Conservation (phyloP, 1,140 invertebrate species). For the Drosophila pandora region DNA sequence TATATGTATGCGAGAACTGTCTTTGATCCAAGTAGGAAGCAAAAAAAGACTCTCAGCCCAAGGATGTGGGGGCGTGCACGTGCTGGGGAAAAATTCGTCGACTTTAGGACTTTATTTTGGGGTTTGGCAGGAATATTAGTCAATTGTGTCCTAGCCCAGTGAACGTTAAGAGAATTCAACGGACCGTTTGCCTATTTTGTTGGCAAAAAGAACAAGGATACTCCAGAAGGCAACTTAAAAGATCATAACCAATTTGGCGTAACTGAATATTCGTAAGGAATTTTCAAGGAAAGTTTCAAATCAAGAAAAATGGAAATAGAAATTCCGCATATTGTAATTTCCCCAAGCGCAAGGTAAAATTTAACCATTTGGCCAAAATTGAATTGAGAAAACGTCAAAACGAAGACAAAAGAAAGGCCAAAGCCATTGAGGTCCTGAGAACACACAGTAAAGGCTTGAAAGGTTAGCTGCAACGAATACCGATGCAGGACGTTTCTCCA, state of each 20-base stretch:
- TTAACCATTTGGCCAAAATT: conserved; percentile 16
- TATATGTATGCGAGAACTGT: conserved; percentile 42
- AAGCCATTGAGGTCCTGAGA: conserved; percentile 11
- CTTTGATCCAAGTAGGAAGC: conserved; percentile 63
- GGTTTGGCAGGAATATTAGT: conserved; percentile 32
- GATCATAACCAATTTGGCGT: conserved; percentile 8
- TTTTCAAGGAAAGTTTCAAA: background rate
- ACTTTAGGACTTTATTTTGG: conserved; percentile 32
- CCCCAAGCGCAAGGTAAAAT: conserved; percentile 6
- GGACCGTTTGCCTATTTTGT: background rate
- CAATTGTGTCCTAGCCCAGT: conserved; percentile 22
- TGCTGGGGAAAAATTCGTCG: conserved; percentile 21
- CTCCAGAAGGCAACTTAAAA: conserved; percentile 14
- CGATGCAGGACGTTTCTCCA: conserved; percentile 3
- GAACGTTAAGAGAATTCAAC: conserved; percentile 19
- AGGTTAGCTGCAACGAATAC: conserved; percentile 20
- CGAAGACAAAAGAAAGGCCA: conserved; percentile 29
- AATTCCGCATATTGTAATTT: conserved; percentile 20
- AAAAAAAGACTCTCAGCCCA: conserved; percentile 12
- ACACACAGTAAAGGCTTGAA: conserved; percentile 12
- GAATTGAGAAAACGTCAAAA: conserved; percentile 6
- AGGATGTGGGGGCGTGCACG: conserved; percentile 17
- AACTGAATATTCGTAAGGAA: background rate
- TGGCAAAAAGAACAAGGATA: background rate
- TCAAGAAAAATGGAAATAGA: background rate